These are phyloP conservation scores for Muraenolepis orangiensis DNA, from an alignment of 2,797 vertebrate species.

Conservation along the genomic window DNA sequence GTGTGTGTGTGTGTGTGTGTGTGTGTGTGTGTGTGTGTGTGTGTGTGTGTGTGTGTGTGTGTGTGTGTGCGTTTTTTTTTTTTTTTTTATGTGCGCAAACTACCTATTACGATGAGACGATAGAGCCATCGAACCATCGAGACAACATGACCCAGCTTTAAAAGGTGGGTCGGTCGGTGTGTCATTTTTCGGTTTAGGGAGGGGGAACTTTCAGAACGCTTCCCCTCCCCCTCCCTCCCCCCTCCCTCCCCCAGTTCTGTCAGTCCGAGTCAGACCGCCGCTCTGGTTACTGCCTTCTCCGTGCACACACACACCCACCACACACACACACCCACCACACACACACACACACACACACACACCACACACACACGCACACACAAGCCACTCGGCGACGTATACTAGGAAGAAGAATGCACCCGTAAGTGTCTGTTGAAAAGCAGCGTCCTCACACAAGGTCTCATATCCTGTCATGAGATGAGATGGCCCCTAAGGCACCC, in stretches of 20 bases:
- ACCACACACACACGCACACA: too few species aligned
- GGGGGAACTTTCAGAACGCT: conserved; percentile 57
- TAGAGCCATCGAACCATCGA: background rate
- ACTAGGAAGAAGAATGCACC: conserved; percentile 53
- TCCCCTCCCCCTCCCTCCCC: conserved; percentile 52
- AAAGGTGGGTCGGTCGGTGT: conserved; percentile 50
- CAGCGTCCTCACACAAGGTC: conserved; percentile 51
- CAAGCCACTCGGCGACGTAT: conserved; percentile 42
- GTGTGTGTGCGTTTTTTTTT: conserved; percentile 34
- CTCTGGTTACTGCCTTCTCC: conserved; percentile 44
- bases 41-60: too few species aligned
- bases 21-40: too few species aligned
- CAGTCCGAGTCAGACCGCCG: conserved; percentile 20
- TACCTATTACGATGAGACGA: background rate
- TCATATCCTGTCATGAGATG: conserved; percentile 74
- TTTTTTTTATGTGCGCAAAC: background rate
- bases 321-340: too few species aligned
- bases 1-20: too few species aligned
- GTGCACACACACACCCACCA: too few species aligned
- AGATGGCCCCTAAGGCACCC: conserved; percentile 67
- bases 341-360: too few species aligned
- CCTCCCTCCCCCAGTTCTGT: conserved; percentile 53
- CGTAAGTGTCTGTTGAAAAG: conserved; percentile 68
- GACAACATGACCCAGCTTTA: conserved; percentile 29
- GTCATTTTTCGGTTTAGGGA: conserved; percentile 60